Evolutionary conservation across 2,797 vertebrate species (phyloP), one percentile per base, ranked within the genome.

Genomic region (Epinephelus awoara): DNA sequence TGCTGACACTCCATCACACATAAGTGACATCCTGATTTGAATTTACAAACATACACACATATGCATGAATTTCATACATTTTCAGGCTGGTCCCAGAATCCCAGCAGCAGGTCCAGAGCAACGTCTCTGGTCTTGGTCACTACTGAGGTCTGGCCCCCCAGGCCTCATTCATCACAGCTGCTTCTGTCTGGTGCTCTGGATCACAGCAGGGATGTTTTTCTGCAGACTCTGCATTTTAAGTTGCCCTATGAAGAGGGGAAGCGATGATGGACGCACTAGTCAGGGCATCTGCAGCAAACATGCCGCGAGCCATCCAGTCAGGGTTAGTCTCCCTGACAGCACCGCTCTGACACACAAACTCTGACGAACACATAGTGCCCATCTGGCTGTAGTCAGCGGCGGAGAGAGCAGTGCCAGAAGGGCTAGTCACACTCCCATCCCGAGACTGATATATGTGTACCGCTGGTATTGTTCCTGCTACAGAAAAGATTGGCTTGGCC

Each of bases 101-200:
- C 84, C 84, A 47, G 80, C 73, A 80, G 90, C 79, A 80, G 67
- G 79, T 88, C 80, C 77, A 82, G 61, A 82, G 82, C 70, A 79
- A 61, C 19, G 72, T 84, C 83, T 90, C 83, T 83, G 87, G 82
- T 89, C 74, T 73, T 77, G 88, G 93, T 91, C 88, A 91, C 80
- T 79, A 84, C 80, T 75, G 89, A 86, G 88, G 85, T 83, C 79
- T 58, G 29, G 40, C 86, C 84, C 87, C 82, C 34, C 71, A 70
- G 89, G 87, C 84, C 88, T 91, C 90, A 93, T 95, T 90, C 88
- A 92, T 95, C 93, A 93, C 90, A 83, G 78, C 80, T 89, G 81
- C 63, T 89, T 86, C 84, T 86, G 85, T 88, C 86, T 78, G 61
- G 51, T 75, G 78, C 82, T 52, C 75, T 67, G 79, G 74, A 92